Base-by-base conservation (phyloP, 2,113 vertebrate genomes). In the Butastur rufipennis region DNA sequence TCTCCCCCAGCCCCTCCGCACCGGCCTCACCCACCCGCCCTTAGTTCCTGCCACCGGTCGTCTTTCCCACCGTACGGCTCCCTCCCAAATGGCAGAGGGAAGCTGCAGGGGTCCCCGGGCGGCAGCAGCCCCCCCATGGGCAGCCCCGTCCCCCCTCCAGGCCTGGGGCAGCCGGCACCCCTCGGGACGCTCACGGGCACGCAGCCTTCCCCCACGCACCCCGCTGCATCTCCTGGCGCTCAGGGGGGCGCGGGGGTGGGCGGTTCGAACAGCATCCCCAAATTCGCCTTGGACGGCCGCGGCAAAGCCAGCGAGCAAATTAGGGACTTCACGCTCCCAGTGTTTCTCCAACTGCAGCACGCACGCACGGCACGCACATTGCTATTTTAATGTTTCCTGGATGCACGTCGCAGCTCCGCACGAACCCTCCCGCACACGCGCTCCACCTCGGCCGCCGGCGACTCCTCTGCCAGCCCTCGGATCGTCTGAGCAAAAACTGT, bases 341-440 rank as follows among this genome's bases (percentile, higher is more conserved):
- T 34, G 70, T 86, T 91, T 58, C 62, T 40, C 70, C 71, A 42
- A 5, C 45, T 4, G 55, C 61, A 7, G 81, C 79, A 79, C 6
- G 5, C 91, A 74, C 19, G 20, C 62, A 67, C 8, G 2, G 56
- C 86, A 32, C 10, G 4, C 75, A 55, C 55, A 3, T 15, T 13
- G 71, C 78, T 95, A 19, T 77, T 91, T 94, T 77, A 75, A 77
- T 66, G 91, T 88, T 88, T 93, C 90, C 95, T 92, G 94, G 58
- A 82, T 85, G 78, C 84, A 48, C 11, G 12, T 50, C 6, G 32
- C 72, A 53, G 79, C 63, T 72, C 79, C 38, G 88, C 62, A 77
- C 29, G 3, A 86, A 36, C 53, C 42, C 36, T 77, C 74, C 58
- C 4, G 15, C 75, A 78, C 80, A 58, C 63, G 2, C 18, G 3